phyloP scores from a whole-genome alignment of 2,888 invertebrate species.

The Rapana venosa region DNA sequence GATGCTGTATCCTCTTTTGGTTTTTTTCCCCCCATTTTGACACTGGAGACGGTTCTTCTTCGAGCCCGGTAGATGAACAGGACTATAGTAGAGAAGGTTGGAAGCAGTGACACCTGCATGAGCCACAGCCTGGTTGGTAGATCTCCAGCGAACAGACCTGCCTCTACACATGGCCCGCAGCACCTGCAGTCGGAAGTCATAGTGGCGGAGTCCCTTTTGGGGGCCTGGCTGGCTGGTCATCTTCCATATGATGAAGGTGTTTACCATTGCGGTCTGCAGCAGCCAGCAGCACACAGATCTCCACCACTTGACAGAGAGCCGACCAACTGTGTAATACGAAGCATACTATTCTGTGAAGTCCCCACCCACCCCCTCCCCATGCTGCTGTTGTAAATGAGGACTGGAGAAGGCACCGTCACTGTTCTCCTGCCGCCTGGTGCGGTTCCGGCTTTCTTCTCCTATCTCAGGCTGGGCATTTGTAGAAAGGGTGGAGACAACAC shows the following conservation, averaged over 20 bases:
- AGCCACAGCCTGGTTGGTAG: neutral
- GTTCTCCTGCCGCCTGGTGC: neutral
- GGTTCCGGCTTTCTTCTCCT: neutral
- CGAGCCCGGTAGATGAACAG: neutral
- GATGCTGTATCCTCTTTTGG: neutral
- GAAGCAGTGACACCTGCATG: neutral
- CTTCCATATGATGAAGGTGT: neutral
- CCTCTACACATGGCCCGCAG: neutral
- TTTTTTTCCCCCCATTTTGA: neutral
- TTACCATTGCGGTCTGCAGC: neutral
- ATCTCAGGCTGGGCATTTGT: conserved; percentile 32
- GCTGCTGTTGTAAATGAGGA: conserved; percentile 32
- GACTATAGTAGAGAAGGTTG: neutral
- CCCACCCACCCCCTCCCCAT: conserved; percentile 35
- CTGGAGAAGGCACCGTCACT: neutral
- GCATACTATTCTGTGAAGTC: conserved; percentile 43
- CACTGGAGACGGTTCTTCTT: neutral
- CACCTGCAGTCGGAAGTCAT: neutral
- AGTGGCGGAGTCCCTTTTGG: neutral
- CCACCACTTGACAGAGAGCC: neutral
- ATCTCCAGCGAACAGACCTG: neutral
- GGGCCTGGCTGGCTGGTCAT: neutral
- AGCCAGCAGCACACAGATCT: neutral
- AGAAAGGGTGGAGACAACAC: neutral
- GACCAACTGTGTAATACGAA: conserved; percentile 15